Evolutionary conservation across 2,797 vertebrate genomes (phyloP).

Genomic region (Enoplosus armatus): DNA sequence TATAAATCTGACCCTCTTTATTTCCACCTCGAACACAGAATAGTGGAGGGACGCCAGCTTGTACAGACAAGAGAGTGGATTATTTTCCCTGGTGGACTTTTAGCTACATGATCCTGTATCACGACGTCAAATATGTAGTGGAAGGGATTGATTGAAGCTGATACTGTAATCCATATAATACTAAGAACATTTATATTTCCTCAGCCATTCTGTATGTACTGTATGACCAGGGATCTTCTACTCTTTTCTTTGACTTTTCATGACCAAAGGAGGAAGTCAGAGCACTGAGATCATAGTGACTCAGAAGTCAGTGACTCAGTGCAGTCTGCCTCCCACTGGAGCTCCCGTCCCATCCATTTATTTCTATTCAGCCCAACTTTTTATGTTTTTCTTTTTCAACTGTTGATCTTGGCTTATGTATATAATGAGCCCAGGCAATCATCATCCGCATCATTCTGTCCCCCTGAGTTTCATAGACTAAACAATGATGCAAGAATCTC

Average conservation of each 20-base stretch:
- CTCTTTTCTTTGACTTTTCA: conserved; percentile 22
- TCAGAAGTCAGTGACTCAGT: conserved; percentile 14
- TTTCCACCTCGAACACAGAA: conserved; percentile 41
- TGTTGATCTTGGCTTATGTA: conserved; percentile 17
- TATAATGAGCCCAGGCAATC: conserved; percentile 21
- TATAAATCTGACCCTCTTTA: conserved; percentile 65
- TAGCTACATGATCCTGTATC: conserved; percentile 43
- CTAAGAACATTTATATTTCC: conserved; percentile 26
- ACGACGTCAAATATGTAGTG: conserved; percentile 48
- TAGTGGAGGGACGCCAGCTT: conserved; percentile 47
- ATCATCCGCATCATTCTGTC: conserved; percentile 43
- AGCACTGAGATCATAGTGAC: neutral
- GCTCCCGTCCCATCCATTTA: neutral
- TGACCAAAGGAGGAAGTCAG: conserved; percentile 11
- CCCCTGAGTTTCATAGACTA: conserved; percentile 10
- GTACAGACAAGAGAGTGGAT: conserved; percentile 52
- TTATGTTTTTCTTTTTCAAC: conserved; percentile 1
- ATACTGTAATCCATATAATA: conserved; percentile 44
- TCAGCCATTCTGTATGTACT: neutral
- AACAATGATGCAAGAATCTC: conserved; percentile 24
- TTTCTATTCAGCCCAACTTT: conserved; percentile 11
- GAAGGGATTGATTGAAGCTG: conserved; percentile 51
- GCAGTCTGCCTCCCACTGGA: conserved; percentile 7
- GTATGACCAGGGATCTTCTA: conserved; percentile 9
- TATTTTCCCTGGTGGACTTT: conserved; percentile 59